Evolutionary conservation across 2,797 vertebrate species (phyloP), one percentile per base, ranked within the genome.

Genomic region (Oryzias dopingdopingensis): DNA sequence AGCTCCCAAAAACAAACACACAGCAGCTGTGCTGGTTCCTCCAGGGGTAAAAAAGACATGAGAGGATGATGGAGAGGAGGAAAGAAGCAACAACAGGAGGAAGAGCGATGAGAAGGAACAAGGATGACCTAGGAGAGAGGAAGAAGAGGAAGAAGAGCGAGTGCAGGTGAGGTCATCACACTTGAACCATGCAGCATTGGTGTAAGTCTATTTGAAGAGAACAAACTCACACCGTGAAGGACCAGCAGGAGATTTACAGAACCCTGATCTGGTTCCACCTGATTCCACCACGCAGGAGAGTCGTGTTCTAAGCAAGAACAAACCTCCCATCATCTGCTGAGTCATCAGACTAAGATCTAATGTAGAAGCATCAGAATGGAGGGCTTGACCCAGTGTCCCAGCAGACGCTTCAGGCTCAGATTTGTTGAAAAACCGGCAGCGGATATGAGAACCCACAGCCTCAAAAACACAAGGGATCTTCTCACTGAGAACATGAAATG

Each of bases 21-120:
- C 80, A 80, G 91, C 95, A 98, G 95, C 95, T 97, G 96, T 91
- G 93, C 90, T 95, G 95, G 96, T 89, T 90, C 89, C 93, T 89
- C 87, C 69, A 72, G 86, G 85, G 85, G 84, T 72, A 67, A 78
- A 74, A 12, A 69, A 79, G 72, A 77, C 72, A 83, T 46, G 67
- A 69, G 53, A 51, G 55, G 68, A 45, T 26, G 59, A 65, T 51
- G 68, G 70, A 26, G 67, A 61, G 32, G 49, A 72, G 63, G 63
- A 44, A 75, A 70, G 44, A 49, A 58, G 46, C 5, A 26, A 26
- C 26, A 26, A 26, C 26, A 26, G 26, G 26, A 26, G 26, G 26
- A 5, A 26, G 26, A 6, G 26, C 5, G 1, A 26, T 1, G 26
- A 26, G 5, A 41, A 65, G 52, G 23, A n/a, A 40, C 84, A 84